Conservation (phyloP, 2,888 invertebrate genomes). For the Ichneumoninae sp. region DNA sequence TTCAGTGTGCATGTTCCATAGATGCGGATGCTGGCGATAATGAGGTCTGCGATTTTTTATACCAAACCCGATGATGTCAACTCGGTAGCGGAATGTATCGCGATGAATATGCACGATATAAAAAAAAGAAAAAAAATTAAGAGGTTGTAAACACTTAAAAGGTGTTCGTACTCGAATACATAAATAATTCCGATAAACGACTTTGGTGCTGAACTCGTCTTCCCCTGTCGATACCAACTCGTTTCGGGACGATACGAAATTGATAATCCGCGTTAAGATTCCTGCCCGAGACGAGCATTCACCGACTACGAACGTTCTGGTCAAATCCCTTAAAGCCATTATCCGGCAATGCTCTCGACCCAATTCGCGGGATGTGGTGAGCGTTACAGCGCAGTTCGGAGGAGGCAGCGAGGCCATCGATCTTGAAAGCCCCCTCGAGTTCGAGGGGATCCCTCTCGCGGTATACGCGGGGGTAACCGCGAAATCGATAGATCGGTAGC, state of each 20-base stretch:
- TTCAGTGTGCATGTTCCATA: neutral
- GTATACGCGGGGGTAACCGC: conserved; percentile 46
- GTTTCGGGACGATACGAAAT: neutral
- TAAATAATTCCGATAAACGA: conserved; percentile 20
- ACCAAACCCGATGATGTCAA: conserved; percentile 19
- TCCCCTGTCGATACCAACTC: neutral
- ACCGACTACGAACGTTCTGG: conserved; percentile 33
- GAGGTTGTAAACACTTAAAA: neutral
- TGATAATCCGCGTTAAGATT: conserved; percentile 27
- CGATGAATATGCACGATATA: conserved; percentile 9
- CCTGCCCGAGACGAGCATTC: conserved; percentile 26
- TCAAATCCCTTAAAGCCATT: conserved; percentile 47
- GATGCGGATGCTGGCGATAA: neutral
- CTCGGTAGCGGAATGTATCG: conserved; percentile 20
- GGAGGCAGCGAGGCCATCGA: conserved; percentile 31
- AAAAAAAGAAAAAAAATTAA: no score
- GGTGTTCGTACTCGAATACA: conserved; percentile 23
- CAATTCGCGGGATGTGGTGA: conserved; percentile 41
- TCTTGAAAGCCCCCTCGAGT: conserved; percentile 35
- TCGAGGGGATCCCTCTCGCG: conserved; percentile 8
- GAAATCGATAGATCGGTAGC: conserved; percentile 53
- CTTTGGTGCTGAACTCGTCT: neutral
- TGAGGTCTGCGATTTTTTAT: conserved; percentile 7
- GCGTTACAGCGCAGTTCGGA: conserved; percentile 25
- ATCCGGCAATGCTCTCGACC: conserved; percentile 51